phyloP scores from a whole-genome alignment of 2,888 invertebrate genomes.

The Synanthedon vespiformis region DNA sequence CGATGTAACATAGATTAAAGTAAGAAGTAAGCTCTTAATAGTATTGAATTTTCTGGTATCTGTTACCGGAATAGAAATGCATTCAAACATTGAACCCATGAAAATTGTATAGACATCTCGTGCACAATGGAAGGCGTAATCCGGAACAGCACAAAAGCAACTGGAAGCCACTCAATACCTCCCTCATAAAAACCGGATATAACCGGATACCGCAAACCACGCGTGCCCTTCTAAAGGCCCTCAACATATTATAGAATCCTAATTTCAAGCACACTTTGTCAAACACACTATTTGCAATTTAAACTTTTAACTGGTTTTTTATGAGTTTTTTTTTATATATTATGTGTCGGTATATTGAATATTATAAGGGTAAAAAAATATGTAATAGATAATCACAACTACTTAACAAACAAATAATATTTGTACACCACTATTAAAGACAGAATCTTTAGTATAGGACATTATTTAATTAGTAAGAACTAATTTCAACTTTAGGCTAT shows the following conservation, averaged over 20 bases:
- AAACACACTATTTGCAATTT: slow-evolving; percentile 25
- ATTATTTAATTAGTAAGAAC: too few species aligned
- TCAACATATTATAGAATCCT: slow-evolving; percentile 29
- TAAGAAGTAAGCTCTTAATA: too few species aligned
- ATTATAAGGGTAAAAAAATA: too few species aligned
- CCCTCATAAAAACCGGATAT: slow-evolving; percentile 61
- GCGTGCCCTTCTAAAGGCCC: slow-evolving; percentile 25
- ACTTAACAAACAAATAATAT: too few species aligned
- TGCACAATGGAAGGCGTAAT: slow-evolving; percentile 38
- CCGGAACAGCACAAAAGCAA: slow-evolving; percentile 45
- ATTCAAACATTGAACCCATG: not conserved
- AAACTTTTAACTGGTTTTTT: slow-evolving; percentile 20
- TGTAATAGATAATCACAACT: too few species aligned
- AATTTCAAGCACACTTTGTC: slow-evolving; percentile 30
- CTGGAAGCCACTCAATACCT: slow-evolving; percentile 59
- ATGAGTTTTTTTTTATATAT: not conserved
- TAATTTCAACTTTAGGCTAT: too few species aligned
- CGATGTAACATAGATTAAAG: too few species aligned
- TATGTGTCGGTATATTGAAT: too few species aligned
- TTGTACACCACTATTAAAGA: too few species aligned
- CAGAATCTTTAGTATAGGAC: too few species aligned
- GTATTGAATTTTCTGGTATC: too few species aligned
- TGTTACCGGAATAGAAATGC: not conserved
- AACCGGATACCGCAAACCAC: slow-evolving; percentile 32
- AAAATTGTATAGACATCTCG: slow-evolving; percentile 23